phyloP scores from a whole-genome alignment of 2,113 vertebrate species.

The Polypterus senegalus region DNA sequence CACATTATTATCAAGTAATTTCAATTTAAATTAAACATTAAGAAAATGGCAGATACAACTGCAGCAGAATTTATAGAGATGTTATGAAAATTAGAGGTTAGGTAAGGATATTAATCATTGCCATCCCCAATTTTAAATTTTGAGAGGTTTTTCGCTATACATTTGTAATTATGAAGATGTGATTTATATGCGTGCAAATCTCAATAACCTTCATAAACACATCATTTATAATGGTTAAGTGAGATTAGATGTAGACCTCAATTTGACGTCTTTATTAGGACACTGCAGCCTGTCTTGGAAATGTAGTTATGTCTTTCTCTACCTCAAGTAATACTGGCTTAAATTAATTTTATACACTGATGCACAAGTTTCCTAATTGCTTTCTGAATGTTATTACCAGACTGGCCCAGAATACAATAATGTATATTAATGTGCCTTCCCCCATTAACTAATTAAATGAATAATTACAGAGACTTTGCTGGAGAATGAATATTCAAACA shows the following conservation, averaged over 20 bases:
- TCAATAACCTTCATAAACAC: slow-evolving; percentile 4
- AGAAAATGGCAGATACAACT: no score
- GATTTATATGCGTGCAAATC: slow-evolving; percentile 3
- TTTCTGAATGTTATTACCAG: neutral
- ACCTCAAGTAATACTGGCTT: neutral
- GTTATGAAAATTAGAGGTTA: no score
- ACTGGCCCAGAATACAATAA: slow-evolving; percentile 14
- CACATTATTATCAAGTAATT: no score
- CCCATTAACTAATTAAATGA: slow-evolving; percentile 14
- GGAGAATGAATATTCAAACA: no score
- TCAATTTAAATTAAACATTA: no score
- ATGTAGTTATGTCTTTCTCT: neutral
- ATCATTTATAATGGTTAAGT: slow-evolving; percentile 10
- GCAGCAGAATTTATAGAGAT: no score
- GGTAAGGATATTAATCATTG: no score
- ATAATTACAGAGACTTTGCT: slow-evolving; percentile 15
- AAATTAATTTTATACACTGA: neutral
- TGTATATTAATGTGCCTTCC: slow-evolving; percentile 26
- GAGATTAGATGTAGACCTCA: slow-evolving; percentile 6
- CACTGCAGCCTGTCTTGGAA: neutral
- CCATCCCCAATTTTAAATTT: no score
- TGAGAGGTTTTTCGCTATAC: no score
- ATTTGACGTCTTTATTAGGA: slow-evolving; percentile 6
- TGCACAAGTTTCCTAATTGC: neutral
- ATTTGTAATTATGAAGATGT: slow-evolving; percentile 2